phyloP scores from a whole-genome alignment of 1,140 invertebrate species.

The Lepidotrigona ventralis region DNA sequence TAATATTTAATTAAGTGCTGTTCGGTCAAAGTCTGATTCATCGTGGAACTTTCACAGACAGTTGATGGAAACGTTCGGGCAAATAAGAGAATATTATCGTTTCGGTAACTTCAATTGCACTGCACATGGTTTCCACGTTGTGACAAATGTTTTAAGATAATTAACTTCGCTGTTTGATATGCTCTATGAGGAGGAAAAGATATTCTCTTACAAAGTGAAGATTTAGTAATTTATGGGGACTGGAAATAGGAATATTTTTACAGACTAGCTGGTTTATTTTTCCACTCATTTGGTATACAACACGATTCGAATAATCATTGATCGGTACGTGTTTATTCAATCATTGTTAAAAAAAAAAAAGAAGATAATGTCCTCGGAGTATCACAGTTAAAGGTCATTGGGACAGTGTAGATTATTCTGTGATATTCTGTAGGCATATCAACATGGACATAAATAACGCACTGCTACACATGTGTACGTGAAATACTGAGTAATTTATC shows the following conservation, averaged over 20 bases:
- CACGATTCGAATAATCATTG: not conserved
- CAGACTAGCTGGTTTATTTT: not conserved
- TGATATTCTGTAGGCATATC: not conserved
- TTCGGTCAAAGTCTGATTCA: not conserved
- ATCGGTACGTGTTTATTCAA: not conserved
- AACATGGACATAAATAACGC: not conserved
- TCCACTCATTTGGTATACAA: not conserved
- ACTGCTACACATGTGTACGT: not conserved
- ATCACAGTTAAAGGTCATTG: slow-evolving; percentile 28
- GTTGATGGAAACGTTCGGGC: not conserved
- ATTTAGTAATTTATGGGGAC: not conserved
- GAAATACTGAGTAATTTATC: not conserved
- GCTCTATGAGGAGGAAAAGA: not conserved
- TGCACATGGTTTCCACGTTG: not conserved
- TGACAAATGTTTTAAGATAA: not conserved
- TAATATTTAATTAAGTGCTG: not conserved
- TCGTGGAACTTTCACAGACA: not conserved
- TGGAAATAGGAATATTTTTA: not conserved
- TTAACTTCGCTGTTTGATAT: not conserved
- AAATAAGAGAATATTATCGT: not conserved
- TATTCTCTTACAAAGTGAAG: not conserved
- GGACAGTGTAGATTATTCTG: not conserved
- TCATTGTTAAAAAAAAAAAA: not conserved
- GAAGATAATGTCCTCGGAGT: not conserved
- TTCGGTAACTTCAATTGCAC: not conserved